A percentile compares a stretch with the other conserved stretches of the same genome.
phyloP scores from a whole-genome alignment of 2,888 invertebrate species.

The Drosophila prolongata region DNA sequence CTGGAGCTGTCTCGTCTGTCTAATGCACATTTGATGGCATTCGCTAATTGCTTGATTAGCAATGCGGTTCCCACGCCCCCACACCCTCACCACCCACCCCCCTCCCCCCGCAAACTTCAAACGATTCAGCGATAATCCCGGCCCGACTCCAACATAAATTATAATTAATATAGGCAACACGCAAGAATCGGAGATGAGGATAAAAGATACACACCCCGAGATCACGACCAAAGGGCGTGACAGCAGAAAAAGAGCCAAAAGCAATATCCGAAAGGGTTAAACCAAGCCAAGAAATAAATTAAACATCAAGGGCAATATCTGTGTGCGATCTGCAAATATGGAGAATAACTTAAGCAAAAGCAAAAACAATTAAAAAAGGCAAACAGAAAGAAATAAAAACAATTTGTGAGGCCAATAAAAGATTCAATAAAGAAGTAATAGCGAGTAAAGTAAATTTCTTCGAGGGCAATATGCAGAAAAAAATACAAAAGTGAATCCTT shows the following conservation, averaged over 20 bases:
- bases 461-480: not conserved
- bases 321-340: constrained; percentile 30
- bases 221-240: constrained; percentile 61
- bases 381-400: not conserved
- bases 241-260: constrained; percentile 34
- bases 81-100: constrained; percentile 1
- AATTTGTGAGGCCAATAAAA: not conserved
- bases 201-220: constrained; percentile 16
- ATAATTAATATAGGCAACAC: constrained; percentile 68
- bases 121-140: constrained; percentile 61
- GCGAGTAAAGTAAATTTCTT: not conserved
- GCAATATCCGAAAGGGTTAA: constrained; percentile 18
- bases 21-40: constrained; percentile 76
- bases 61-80: constrained; percentile 69
- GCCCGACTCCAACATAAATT: constrained; percentile 67
- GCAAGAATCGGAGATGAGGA: constrained; percentile 22
- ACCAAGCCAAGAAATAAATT: constrained; percentile 22
- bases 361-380: constrained; percentile 10
- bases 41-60: constrained; percentile 77
- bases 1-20: constrained; percentile 36
- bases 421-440: not conserved
- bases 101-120: constrained; percentile 24
- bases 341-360: constrained; percentile 14
- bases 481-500: too few species aligned
- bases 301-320: constrained; percentile 31